A percentile compares a stretch with the other conserved stretches of the same genome.
Evolutionary conservation across 2,888 invertebrate species (phyloP).

Genomic region (Gonocerus acuteangulatus): DNA sequence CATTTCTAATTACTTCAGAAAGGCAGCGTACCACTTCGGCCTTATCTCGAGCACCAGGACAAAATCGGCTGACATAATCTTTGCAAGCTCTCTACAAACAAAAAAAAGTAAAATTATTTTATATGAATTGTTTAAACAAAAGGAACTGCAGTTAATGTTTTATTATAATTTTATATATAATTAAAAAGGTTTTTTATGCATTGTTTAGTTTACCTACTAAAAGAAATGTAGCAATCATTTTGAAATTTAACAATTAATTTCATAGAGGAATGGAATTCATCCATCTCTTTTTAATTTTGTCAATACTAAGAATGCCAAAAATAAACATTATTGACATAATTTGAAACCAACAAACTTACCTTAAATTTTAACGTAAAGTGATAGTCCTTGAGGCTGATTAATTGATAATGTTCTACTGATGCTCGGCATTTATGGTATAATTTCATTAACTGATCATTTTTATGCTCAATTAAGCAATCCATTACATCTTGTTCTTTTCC

Average conservation of each 20-base stretch:
- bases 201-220: no score
- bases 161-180: no score
- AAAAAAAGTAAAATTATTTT: slow-evolving; percentile 1
- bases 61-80: slow-evolving; percentile 59
- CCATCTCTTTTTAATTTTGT: no score
- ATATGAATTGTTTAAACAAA: background rate
- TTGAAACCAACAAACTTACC: no score
- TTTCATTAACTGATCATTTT: slow-evolving; percentile 75
- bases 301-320: no score
- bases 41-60: slow-evolving; percentile 63
- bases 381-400: slow-evolving; percentile 87
- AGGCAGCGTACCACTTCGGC: slow-evolving; percentile 63
- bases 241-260: no score
- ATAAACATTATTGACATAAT: no score
- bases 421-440: slow-evolving; percentile 76
- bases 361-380: slow-evolving; percentile 91
- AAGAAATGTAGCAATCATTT: no score
- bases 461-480: slow-evolving; percentile 87
- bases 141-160: background rate
- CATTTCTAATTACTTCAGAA: slow-evolving; percentile 84
- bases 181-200: no score
- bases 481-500: slow-evolving; percentile 57
- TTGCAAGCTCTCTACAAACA: slow-evolving; percentile 66
- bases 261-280: no score
- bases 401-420: slow-evolving; percentile 93